Base-by-base conservation (phyloP, 2,797 vertebrate genomes). In the Halcyon chelicuti region DNA sequence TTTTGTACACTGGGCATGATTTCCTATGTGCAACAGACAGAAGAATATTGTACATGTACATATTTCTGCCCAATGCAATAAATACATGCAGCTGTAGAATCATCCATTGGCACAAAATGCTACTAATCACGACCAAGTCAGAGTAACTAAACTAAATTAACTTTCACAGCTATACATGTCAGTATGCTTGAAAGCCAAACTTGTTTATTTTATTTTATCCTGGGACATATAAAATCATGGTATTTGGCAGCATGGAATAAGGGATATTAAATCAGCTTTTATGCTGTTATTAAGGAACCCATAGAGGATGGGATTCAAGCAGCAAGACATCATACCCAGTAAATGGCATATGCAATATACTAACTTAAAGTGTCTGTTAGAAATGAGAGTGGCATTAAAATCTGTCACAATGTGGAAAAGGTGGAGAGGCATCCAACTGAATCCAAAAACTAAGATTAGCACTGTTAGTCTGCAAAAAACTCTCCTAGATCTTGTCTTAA, bases 391-490 rank as follows among this genome's bases (percentile, higher is more conserved):
- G 52, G 98, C 98, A 44, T 98, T 98, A 90, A 99, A 98, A 93
- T 99, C 98, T 0, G 98, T 98, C 46, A 98, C 98, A 88, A 99
- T 97, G 18, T 98, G 98, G 93, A 99, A 99, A 73, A 99, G 97
- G 88, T 99, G 98, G 62, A 99, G 98, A 12, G 98, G 98, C 98
- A 99, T 98, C 98, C 98, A 99, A 15, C 98, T 98, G 46, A 98
- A 96, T 4, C 98, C 98, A 76, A 98, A 98, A 76, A 98, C 98
- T 37, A 98, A 26, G 76, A 98, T 98, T 90, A 99, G 57, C n/a
- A 98, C 74, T 23, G 98, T 98, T 91, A 98, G 94, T 96, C 98
- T 98, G 88, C 98, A 98, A 95, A 98, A 98, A 61, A 98, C 98
- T 72, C 96, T 97, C 35, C 98, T 98, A 8, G 98, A 98, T 87